Percentiles rank a stretch among this genome's conserved stretches.
These are phyloP conservation scores for Aurelia aurita DNA, from an alignment of 30 jellyfish, hydroid and myxozoan genomes.

Conservation along the genomic window DNA sequence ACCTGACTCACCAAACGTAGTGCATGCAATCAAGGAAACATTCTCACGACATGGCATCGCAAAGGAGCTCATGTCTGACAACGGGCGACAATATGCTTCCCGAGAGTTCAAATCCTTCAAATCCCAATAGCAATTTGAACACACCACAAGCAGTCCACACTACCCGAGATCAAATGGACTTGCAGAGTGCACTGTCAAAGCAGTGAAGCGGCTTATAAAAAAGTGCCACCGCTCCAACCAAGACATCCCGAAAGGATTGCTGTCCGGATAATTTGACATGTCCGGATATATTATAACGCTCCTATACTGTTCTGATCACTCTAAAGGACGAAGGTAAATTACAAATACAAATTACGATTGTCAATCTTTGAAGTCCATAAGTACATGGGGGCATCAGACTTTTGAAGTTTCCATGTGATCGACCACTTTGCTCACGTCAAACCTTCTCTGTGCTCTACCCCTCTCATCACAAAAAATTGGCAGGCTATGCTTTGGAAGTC, in stretches of 20 bases:
- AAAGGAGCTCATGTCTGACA: slow-evolving; percentile 55
- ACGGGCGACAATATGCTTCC: slow-evolving; percentile 47
- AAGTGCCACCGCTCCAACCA: no score
- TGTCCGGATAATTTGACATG: no score
- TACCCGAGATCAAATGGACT: slow-evolving; percentile 52
- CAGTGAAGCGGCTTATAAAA: no score
- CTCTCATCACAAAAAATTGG: background rate
- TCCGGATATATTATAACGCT: no score
- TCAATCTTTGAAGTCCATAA: background rate
- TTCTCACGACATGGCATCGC: slow-evolving; percentile 60
- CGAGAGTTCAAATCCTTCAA: slow-evolving; percentile 3
- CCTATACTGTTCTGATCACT: no score
- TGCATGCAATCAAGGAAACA: slow-evolving; percentile 49
- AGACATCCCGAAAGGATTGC: no score
- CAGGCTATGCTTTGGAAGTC: slow-evolving; percentile 17
- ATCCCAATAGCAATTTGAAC: slow-evolving; percentile 30
- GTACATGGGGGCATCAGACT: slow-evolving; percentile 2
- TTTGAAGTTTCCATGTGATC: background rate
- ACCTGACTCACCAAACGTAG: slow-evolving; percentile 23
- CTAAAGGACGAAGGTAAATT: slow-evolving; percentile 11
- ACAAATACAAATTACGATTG: no score
- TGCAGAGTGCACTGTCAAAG: slow-evolving; percentile 45
- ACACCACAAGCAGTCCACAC: slow-evolving; percentile 63
- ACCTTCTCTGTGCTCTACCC: background rate
- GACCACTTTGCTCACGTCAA: background rate